phyloP scores from a whole-genome alignment of 1,140 invertebrate species.

The Cherax destructor region DNA sequence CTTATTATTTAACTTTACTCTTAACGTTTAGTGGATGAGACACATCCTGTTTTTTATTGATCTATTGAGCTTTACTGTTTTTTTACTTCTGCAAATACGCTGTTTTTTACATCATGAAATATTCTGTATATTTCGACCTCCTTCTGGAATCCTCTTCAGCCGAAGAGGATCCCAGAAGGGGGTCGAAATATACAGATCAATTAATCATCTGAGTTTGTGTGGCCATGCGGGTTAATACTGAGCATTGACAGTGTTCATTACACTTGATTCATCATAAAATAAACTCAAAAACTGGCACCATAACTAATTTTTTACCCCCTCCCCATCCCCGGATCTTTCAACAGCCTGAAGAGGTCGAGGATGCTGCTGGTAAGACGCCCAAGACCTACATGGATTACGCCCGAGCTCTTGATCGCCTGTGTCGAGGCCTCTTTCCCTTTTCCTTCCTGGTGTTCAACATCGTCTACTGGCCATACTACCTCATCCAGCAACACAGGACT shows the following conservation, averaged over 20 bases:
- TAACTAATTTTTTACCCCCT: neutral
- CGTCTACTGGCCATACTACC: conserved; percentile 82
- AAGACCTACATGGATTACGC: conserved; percentile 69
- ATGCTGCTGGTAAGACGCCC: neutral
- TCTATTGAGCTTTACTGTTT: neutral
- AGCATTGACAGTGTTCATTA: no score
- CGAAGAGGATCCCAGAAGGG: no score
- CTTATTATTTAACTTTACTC: neutral
- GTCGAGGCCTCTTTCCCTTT: conserved; percentile 85
- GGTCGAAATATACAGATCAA: no score
- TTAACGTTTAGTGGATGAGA: neutral
- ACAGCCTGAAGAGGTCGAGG: neutral
- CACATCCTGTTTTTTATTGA: neutral
- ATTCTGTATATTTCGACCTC: no score
- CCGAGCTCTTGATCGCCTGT: conserved; percentile 83
- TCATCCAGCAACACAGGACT: conserved; percentile 47
- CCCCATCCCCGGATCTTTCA: neutral
- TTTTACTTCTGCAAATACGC: neutral
- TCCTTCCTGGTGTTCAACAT: conserved; percentile 88
- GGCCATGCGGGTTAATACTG: no score
- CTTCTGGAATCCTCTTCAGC: no score
- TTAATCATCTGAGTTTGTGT: no score
- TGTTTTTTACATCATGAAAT: no score
- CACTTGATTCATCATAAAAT: no score
- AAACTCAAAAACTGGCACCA: no score